Evolutionary conservation across 2,113 vertebrate species (phyloP), one percentile per base, ranked within the genome.

Genomic region (Glareola pratincola): DNA sequence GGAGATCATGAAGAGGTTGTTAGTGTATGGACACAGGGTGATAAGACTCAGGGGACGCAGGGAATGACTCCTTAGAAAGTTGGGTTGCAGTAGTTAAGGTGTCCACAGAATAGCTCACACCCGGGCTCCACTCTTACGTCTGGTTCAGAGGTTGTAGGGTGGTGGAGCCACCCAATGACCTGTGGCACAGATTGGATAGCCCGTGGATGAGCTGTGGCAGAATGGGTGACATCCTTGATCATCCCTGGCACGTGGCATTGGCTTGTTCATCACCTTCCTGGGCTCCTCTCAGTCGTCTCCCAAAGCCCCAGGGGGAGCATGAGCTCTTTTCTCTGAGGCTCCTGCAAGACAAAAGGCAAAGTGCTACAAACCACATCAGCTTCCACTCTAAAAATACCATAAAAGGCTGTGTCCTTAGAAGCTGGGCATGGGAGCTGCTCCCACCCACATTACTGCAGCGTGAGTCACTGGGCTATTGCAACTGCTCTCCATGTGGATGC

Each of bases 371-470:
- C 64, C 62, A 85, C 81, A 79, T 51, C 69, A 53, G 63, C 82
- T 94, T 97, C 86, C 85, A 84, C 69, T 73, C 88, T 93, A 66
- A 95, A 97, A 97, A 95, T 75, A 95, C 97, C 97, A 97, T 97
- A 98, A 98, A 98, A 97, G 97, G 97, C 95, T 83, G 54, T 64
- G 89, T 96, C 95, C 96, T 93, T 83, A 85, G 54, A 72, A 94
- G 64, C 90, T 77, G 94, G 94, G 93, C 95, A 97, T 90, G 74
- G 93, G 85, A 96, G 88, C 93, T 76, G 86, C 66, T 95, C 96
- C 97, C 97, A 95, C 95, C 93, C 96, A 95, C 96, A 97, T 97
- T 95, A 23, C 71, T 97, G 76, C 85, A 36, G 94, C 77, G 17
- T 98, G 97, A 98, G 81, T 98, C 97, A 98, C 79, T 80, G 3